phyloP scores from a whole-genome alignment of 1,140 invertebrate genomes.

The Pseudomyrmex concolor region DNA sequence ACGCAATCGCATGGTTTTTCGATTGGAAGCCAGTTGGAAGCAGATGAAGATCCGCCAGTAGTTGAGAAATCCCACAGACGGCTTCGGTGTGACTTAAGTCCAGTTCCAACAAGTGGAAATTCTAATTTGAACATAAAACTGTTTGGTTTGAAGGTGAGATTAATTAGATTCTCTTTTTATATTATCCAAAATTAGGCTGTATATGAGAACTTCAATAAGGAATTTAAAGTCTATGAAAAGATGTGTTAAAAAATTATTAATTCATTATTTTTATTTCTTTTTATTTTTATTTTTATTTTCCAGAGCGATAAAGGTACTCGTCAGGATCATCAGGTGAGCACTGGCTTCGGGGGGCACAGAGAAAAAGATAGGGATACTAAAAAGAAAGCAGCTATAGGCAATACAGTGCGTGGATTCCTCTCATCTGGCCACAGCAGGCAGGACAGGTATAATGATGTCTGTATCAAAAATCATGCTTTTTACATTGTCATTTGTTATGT shows the following conservation, averaged over 20 bases:
- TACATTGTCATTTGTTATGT: slow-evolving; percentile 80
- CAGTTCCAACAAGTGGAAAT: slow-evolving; percentile 81
- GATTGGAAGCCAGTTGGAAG: slow-evolving; percentile 79
- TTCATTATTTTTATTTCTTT: neutral
- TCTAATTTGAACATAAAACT: slow-evolving; percentile 81
- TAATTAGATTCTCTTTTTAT: neutral
- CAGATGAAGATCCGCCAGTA: slow-evolving; percentile 78
- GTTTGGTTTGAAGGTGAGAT: slow-evolving; percentile 82
- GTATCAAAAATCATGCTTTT: slow-evolving; percentile 85
- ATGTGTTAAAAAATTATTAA: too few relatives aligned
- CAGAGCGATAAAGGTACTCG: slow-evolving; percentile 79
- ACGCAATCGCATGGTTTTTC: slow-evolving; percentile 77
- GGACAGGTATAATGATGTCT: slow-evolving; percentile 86
- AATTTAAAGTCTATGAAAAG: too few relatives aligned
- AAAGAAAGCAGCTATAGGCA: slow-evolving; percentile 85
- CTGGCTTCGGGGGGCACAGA: slow-evolving; percentile 79
- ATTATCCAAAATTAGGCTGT: too few relatives aligned
- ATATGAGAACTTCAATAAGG: too few relatives aligned
- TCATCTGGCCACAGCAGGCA: slow-evolving; percentile 84
- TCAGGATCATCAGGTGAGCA: slow-evolving; percentile 81
- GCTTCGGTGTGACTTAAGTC: slow-evolving; percentile 83
- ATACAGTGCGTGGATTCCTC: slow-evolving; percentile 84
- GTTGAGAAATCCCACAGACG: slow-evolving; percentile 83
- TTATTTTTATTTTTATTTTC: slow-evolving; percentile 50
- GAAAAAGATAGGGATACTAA: slow-evolving; percentile 82